A percentile compares a stretch with the other conserved stretches of the same genome.
Evolutionary conservation across 1,140 invertebrate genomes (phyloP).

Genomic region (Babylonia areolata): DNA sequence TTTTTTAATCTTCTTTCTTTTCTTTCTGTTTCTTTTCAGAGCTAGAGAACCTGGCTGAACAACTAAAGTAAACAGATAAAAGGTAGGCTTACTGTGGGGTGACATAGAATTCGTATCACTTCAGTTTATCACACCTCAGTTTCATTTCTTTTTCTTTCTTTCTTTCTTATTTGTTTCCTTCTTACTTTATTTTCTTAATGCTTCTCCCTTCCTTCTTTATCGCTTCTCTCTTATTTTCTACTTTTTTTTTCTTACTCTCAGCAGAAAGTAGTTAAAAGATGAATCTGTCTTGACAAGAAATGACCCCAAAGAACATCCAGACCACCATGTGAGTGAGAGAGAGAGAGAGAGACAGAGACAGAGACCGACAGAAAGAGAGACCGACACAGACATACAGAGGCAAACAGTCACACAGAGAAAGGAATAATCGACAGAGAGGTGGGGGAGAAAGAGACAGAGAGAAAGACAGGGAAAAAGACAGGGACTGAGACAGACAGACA

Average conservation of each 20-base stretch:
- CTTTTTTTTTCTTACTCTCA: too few relatives aligned
- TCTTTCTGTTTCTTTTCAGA: too few relatives aligned
- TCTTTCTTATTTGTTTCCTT: not conserved
- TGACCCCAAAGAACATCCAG: too few relatives aligned
- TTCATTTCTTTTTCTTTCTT: not conserved
- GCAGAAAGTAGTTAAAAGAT: too few relatives aligned
- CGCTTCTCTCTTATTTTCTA: too few relatives aligned
- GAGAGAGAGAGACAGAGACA: not conserved
- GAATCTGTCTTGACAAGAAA: too few relatives aligned
- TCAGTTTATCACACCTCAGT: not conserved
- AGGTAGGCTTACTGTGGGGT: too few relatives aligned
- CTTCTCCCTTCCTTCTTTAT: not conserved
- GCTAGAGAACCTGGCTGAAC: too few relatives aligned
- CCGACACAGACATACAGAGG: not conserved
- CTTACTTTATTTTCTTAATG: not conserved
- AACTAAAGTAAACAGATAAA: too few relatives aligned
- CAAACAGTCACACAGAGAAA: not conserved
- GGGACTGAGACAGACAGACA: slow-evolving; percentile 1
- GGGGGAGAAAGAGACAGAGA: slow-evolving; percentile 2
- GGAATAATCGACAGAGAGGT: not conserved
- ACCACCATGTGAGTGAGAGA: not conserved
- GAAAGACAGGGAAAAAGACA: not conserved
- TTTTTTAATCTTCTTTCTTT: too few relatives aligned
- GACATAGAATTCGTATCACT: too few relatives aligned
- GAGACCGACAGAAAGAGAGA: not conserved